A percentile compares a stretch with the other conserved stretches of the same genome.
Evolutionary conservation across 2,888 invertebrate genomes (phyloP).

Genomic region (Rotaria magnacalcarata): DNA sequence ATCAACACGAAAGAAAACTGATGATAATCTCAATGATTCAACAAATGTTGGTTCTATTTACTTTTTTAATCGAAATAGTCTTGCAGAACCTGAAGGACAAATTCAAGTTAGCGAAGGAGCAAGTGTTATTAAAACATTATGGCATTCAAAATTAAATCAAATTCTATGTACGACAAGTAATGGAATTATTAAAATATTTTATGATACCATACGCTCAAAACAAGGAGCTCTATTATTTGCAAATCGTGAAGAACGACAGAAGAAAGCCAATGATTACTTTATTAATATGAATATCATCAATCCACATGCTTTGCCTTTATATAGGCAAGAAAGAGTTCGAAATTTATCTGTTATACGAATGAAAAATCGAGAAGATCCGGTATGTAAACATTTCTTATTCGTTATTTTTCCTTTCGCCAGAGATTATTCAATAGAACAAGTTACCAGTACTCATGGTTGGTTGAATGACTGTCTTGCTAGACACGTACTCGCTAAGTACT

Average conservation of each 20-base stretch:
- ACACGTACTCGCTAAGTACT: too few relatives aligned
- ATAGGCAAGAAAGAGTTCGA: conserved; percentile 77
- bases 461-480: too few relatives aligned
- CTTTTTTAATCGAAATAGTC: conserved; percentile 34
- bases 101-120: conserved; percentile 32
- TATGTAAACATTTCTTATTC: conserved; percentile 47
- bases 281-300: conserved; percentile 45
- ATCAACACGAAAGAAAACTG: conserved; percentile 67
- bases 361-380: conserved; percentile 71
- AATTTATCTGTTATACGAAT: conserved; percentile 79
- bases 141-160: conserved; percentile 98
- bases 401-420: not conserved
- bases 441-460: too few relatives aligned
- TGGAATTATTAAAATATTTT: conserved; percentile 81
- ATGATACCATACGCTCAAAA: conserved; percentile 78
- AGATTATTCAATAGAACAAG: too few relatives aligned
- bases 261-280: conserved; percentile 48
- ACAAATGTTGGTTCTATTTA: conserved; percentile 38
- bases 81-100: conserved; percentile 3
- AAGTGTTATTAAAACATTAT: conserved; percentile 74
- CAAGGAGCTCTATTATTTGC: conserved; percentile 53
- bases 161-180: conserved; percentile 85
- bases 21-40: conserved; percentile 40
- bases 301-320: conserved; percentile 79
- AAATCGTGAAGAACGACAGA: conserved; percentile 46